These are phyloP conservation scores for Cerastis leucographa DNA, from an alignment of 2,888 invertebrate species.

Conservation along the genomic window DNA sequence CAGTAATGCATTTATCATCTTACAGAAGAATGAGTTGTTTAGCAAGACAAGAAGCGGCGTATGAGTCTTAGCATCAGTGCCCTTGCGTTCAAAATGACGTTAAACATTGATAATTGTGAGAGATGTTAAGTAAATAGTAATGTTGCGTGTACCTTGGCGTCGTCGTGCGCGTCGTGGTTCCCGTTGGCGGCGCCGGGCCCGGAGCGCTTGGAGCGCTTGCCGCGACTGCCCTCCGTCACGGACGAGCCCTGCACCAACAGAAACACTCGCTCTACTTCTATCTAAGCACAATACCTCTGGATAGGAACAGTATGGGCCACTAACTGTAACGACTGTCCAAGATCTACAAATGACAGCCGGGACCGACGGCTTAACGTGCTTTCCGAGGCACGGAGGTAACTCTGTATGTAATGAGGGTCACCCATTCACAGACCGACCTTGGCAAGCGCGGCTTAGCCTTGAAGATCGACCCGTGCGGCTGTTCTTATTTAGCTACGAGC, in stretches of 20 bases:
- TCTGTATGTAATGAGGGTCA: no score
- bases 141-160: conserved; percentile 78
- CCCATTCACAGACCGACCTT: no score
- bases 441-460: no score
- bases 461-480: no score
- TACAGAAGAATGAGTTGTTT: neutral
- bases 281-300: neutral
- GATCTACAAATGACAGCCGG: no score
- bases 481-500: no score
- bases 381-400: no score
- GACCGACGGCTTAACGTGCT: no score
- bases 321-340: no score
- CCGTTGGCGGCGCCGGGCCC: conserved; percentile 84
- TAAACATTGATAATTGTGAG: no score
- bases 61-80: neutral
- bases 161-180: conserved; percentile 80
- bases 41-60: neutral
- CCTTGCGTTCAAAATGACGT: neutral
- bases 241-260: conserved; percentile 93
- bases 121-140: no score
- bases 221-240: conserved; percentile 95
- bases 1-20: neutral
- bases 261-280: neutral
- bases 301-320: no score
- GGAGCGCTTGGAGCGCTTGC: conserved; percentile 93